Percentiles rank a stretch among this genome's conserved stretches.
phyloP scores from a whole-genome alignment of 1,140 invertebrate species.

The Leptinotarsa undecemlineata region DNA sequence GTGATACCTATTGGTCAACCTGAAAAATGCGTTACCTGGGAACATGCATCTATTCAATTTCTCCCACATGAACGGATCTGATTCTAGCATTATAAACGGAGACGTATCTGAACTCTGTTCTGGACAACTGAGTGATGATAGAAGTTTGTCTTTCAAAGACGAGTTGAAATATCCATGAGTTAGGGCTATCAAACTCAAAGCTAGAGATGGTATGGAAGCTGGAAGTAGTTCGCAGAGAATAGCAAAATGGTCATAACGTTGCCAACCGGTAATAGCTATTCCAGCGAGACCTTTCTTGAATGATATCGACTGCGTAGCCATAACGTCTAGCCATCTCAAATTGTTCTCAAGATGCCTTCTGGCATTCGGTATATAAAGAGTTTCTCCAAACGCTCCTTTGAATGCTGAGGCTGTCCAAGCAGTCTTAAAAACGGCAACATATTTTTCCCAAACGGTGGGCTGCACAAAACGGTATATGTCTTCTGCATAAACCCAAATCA shows the following conservation, averaged over 20 bases:
- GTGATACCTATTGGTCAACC: slow-evolving; percentile 61
- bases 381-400: slow-evolving; percentile 84
- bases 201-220: slow-evolving; percentile 75
- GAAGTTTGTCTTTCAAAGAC: slow-evolving; percentile 59
- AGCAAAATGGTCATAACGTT: slow-evolving; percentile 90
- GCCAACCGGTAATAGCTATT: slow-evolving; percentile 78
- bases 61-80: slow-evolving; percentile 64
- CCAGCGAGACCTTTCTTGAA: slow-evolving; percentile 65
- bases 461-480: slow-evolving; percentile 59
- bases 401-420: slow-evolving; percentile 94
- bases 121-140: slow-evolving; percentile 63
- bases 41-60: slow-evolving; percentile 62
- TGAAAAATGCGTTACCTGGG: slow-evolving; percentile 60
- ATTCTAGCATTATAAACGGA: slow-evolving; percentile 60
- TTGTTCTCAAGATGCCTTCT: slow-evolving; percentile 73
- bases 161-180: slow-evolving; percentile 67
- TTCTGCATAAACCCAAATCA: slow-evolving; percentile 81
- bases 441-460: slow-evolving; percentile 75
- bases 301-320: slow-evolving; percentile 54
- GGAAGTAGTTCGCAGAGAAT: slow-evolving; percentile 91
- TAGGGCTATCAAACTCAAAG: slow-evolving; percentile 61
- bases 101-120: slow-evolving; percentile 40
- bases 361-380: slow-evolving; percentile 69
- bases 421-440: slow-evolving; percentile 77
- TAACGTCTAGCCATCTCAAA: slow-evolving; percentile 69